A percentile compares a stretch with the other conserved stretches of the same genome.
Conservation (phyloP, 2,797 vertebrate genomes). For the Acrossocheilus wenchowensis region DNA sequence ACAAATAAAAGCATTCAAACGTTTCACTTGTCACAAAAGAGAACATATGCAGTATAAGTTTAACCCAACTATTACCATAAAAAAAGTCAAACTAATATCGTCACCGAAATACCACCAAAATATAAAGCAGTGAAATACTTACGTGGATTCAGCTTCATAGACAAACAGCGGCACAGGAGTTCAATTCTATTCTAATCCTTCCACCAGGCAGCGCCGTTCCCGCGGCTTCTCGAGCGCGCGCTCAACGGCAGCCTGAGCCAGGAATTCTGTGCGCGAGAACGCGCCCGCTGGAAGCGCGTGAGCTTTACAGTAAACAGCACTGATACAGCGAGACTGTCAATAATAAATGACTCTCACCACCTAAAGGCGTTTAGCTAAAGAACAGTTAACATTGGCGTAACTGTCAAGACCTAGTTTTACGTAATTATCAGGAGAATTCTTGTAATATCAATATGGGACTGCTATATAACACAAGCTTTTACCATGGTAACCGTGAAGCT, state of each 20-base stretch:
- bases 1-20: background rate
- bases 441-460: too few species aligned
- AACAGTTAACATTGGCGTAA: background rate
- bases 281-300: background rate
- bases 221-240: constrained; percentile 49
- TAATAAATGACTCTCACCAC: background rate
- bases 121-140: background rate
- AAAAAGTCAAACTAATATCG: background rate
- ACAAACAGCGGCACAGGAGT: background rate
- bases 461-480: background rate
- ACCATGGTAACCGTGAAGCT: background rate
- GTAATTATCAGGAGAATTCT: background rate
- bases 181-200: constrained; percentile 36
- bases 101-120: background rate
- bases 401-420: background rate
- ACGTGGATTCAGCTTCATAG: background rate
- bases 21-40: background rate
- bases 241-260: background rate
- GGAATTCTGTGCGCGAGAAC: constrained; percentile 41
- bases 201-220: constrained; percentile 59
- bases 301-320: background rate
- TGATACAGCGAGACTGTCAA: background rate
- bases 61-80: background rate
- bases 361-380: background rate
- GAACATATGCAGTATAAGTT: background rate